These are phyloP conservation scores for Zaprionus nigranus DNA, from an alignment of 1,140 invertebrate species.

Conservation along the genomic window DNA sequence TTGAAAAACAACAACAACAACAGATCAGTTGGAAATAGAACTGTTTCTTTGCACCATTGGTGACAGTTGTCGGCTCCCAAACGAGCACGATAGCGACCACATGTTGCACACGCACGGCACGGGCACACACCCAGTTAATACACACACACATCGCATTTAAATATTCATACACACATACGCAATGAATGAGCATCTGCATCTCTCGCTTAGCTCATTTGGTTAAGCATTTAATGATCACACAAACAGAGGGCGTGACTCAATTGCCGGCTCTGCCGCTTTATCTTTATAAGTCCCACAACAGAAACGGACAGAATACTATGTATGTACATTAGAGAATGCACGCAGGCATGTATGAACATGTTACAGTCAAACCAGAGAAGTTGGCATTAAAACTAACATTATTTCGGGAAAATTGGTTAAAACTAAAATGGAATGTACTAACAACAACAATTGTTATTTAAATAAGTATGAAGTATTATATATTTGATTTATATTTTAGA, in stretches of 20 bases:
- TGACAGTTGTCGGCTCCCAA: slow-evolving; percentile 22
- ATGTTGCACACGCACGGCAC: slow-evolving; percentile 54
- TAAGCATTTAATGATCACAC: slow-evolving; percentile 53
- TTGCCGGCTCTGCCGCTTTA: slow-evolving; percentile 38
- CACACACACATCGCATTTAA: slow-evolving; percentile 5
- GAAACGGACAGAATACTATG: slow-evolving; percentile 16
- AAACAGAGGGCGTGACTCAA: slow-evolving; percentile 49
- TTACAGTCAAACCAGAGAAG: too few species aligned
- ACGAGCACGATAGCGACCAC: slow-evolving; percentile 41
- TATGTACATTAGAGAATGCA: not conserved
- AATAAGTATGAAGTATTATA: too few species aligned
- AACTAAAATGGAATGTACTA: not conserved
- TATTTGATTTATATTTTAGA: not conserved
- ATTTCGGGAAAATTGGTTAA: not conserved
- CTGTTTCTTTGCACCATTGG: slow-evolving; percentile 36
- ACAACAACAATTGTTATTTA: not conserved
- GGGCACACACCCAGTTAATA: slow-evolving; percentile 23
- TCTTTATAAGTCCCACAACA: slow-evolving; percentile 33
- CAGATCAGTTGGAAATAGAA: slow-evolving; percentile 14
- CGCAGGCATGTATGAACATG: not conserved
- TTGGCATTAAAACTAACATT: not conserved
- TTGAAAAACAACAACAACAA: slow-evolving; percentile 14
- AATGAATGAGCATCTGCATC: slow-evolving; percentile 34
- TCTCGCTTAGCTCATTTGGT: slow-evolving; percentile 40
- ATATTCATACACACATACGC: slow-evolving; percentile 4